Conservation (phyloP, 2,113 vertebrate species). For the Istiophorus platypterus region DNA sequence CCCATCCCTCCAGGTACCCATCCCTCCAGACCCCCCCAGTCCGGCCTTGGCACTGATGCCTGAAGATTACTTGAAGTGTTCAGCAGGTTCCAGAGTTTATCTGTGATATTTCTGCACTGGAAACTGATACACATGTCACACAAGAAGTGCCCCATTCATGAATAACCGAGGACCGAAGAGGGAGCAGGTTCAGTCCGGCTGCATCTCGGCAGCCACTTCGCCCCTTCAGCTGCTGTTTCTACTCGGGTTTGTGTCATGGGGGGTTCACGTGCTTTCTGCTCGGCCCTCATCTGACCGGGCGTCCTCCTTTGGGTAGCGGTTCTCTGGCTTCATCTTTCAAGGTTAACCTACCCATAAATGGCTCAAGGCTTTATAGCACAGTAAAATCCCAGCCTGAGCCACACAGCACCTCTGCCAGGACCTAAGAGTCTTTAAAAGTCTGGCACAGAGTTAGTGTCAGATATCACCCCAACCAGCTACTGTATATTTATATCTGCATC, state of each 20-base stretch:
- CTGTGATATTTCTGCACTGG: background rate
- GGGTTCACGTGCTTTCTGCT: no score
- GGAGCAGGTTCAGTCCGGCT: background rate
- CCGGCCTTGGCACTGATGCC: background rate
- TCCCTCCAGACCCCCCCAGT: constrained; percentile 29
- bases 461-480: no score
- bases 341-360: constrained; percentile 8
- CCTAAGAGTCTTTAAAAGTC: background rate
- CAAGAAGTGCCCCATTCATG: background rate
- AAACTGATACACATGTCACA: background rate
- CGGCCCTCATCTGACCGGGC: no score
- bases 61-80: background rate
- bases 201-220: background rate
- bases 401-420: background rate
- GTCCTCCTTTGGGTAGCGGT: no score
- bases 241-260: background rate
- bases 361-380: background rate
- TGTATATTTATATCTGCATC: background rate
- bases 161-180: constrained; percentile 2
- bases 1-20: background rate
- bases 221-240: background rate
- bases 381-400: background rate
- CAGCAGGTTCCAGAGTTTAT: background rate
- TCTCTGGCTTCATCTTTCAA: constrained; percentile 12
- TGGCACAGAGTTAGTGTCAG: background rate